Evolutionary conservation across 2,797 vertebrate genomes (phyloP).

Genomic region (Geotrypetes seraphini): DNA sequence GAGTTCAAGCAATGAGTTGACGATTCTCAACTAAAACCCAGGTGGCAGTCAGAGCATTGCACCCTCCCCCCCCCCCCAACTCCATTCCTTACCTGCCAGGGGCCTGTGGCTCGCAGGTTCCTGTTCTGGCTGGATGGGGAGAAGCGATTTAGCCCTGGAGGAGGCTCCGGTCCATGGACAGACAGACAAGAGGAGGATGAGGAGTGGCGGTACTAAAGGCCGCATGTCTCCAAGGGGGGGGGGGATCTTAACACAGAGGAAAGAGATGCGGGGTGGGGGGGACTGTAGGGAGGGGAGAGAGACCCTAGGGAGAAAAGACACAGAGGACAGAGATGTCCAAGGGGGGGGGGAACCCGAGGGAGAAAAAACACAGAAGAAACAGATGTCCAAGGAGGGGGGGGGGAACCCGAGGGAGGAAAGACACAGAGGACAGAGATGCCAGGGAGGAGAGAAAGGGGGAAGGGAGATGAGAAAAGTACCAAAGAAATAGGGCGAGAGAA

Average conservation of each 20-base stretch:
- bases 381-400: no score
- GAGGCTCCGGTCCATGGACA: conserved; percentile 47
- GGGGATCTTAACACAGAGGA: conserved; percentile 15
- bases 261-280: no score
- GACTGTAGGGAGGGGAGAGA: no score
- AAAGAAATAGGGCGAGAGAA: no score
- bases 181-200: conserved; percentile 53
- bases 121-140: conserved; percentile 85
- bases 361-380: no score
- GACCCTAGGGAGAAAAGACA: conserved; percentile 24
- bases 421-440: conserved; percentile 12
- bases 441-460: no score
- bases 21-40: no score
- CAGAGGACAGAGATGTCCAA: conserved; percentile 16
- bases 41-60: no score
- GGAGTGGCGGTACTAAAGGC: conserved; percentile 21
- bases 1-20: no score
- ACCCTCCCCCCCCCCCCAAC: conserved; percentile 6
- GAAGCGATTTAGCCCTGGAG: conserved; percentile 62
- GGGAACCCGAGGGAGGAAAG: conserved; percentile 25
- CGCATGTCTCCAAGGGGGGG: no score
- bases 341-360: no score
- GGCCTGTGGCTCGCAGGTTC: conserved; percentile 66
- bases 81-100: neutral
- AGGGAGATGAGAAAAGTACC: no score